These are phyloP conservation scores for Hippocampus guttulatus DNA, from an alignment of 2,113 vertebrate genomes.

Conservation along the genomic window DNA sequence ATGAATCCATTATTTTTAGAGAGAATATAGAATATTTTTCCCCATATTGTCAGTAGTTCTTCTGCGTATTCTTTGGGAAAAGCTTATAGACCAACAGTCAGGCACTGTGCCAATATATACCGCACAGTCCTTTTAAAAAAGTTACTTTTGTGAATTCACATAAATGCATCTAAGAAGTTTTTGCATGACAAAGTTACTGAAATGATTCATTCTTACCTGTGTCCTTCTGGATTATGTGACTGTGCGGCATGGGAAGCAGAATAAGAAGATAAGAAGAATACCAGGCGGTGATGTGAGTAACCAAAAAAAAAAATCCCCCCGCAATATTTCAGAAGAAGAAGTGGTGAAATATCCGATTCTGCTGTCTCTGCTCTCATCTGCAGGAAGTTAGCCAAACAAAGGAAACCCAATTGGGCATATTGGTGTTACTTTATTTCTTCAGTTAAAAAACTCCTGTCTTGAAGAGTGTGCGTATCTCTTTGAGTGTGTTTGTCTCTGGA, in stretches of 20 bases:
- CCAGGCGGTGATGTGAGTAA: neutral
- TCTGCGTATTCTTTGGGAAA: neutral
- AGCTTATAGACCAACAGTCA: neutral
- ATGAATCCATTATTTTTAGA: neutral
- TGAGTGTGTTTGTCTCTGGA: constrained; percentile 42
- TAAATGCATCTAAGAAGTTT: neutral
- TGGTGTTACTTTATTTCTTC: neutral
- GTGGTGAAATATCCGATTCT: constrained; percentile 38
- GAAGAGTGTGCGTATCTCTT: constrained; percentile 27
- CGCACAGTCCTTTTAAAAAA: neutral
- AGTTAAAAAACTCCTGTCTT: constrained; percentile 1
- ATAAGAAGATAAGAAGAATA: neutral
- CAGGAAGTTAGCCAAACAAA: constrained; percentile 5
- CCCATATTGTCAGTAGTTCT: neutral
- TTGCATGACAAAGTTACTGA: neutral
- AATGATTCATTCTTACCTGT: constrained; percentile 48
- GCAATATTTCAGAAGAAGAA: constrained; percentile 25
- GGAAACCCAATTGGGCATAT: neutral
- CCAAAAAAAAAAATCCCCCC: too few relatives aligned
- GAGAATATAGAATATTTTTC: too few relatives aligned
- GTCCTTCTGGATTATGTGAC: constrained; percentile 13
- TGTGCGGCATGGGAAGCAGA: neutral
- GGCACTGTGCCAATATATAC: neutral
- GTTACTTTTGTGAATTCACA: neutral
- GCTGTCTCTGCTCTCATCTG: neutral